Evolutionary conservation across 2,113 vertebrate species (phyloP).

Genomic region (Neolamprologus brichardi): DNA sequence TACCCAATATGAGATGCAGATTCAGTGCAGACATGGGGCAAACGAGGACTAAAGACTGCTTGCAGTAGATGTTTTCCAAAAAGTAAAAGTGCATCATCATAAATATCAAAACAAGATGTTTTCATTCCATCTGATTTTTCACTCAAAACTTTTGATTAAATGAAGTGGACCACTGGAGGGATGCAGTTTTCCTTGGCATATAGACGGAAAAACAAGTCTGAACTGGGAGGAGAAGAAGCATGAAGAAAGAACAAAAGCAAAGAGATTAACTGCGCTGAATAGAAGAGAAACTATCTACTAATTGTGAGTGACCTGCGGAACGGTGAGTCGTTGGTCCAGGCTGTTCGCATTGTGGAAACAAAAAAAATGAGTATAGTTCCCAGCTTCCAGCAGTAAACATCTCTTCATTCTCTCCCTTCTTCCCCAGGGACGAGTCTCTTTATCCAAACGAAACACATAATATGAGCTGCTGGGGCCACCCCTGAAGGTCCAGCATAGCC

Average conservation of each 20-base stretch:
- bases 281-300: conserved; percentile 1
- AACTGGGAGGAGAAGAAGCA: neutral
- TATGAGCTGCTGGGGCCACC: conserved; percentile 31
- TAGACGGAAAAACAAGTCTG: neutral
- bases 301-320: conserved; percentile 39
- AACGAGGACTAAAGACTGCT: neutral
- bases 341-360: neutral
- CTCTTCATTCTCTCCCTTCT: neutral
- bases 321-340: neutral
- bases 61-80: neutral
- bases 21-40: neutral
- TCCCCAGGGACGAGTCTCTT: conserved; percentile 2
- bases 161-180: neutral
- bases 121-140: neutral
- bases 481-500: conserved; percentile 9
- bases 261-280: conserved; percentile 5
- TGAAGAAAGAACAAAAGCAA: neutral
- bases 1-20: conserved; percentile 9
- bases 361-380: neutral
- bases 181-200: neutral
- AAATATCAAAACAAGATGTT: conserved; percentile 44
- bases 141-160: conserved; percentile 17
- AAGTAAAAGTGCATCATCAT: neutral
- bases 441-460: conserved; percentile 7
- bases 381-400: conserved; percentile 6